Base-by-base conservation (phyloP, 2,888 invertebrate species). In the Eutolmus rufibarbis region DNA sequence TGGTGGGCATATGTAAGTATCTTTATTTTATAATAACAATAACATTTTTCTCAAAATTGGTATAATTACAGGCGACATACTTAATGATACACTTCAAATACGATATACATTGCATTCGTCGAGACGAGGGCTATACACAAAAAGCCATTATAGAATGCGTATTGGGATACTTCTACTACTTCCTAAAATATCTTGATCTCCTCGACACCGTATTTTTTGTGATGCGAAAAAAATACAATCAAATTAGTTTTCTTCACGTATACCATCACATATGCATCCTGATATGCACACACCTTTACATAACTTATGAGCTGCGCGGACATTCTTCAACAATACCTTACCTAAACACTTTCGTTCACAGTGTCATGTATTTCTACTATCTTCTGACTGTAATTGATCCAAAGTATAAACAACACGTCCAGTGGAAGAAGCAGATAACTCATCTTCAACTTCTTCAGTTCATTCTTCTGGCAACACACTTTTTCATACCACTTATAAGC, bases 371-470 rank as follows among this genome's bases (percentile, higher is more conserved):
- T 91, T 93, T 93, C 0, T 96, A 98, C 91, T 98, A 98, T 91
- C 94, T 97, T 14, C 90, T 96, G 88, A 94, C 96, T 0, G 96
- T 97, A 0, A 93, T 95, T 87, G 94, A 96, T 74, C 96, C 96
- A 0, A 94, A 94, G 78, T 94, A 95, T 90, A 95, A 96, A 89
- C 93, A 95, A 88, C 95, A 95, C 86, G 91, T 96, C 0, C 96
- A 96, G 96, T 96, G 97, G 96, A 98, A 98, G 91, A 96, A 96
- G 89, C 94, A 96, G 90, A 95, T 98, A 88, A 98, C 98, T 0
- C 96, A 96, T 90, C 91, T 97, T 89, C 98, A 98, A 93, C 94
- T 98, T 91, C 95, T 95, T 0, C 96, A 96, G 91, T 96, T 97
- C 90, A 92, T 94, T 51, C 19, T 51, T 51, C 51, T 51, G n/a